Percentiles rank a stretch among this genome's conserved stretches.
Conservation (phyloP, 2,113 vertebrate species). For the Neotoma lepida region DNA sequence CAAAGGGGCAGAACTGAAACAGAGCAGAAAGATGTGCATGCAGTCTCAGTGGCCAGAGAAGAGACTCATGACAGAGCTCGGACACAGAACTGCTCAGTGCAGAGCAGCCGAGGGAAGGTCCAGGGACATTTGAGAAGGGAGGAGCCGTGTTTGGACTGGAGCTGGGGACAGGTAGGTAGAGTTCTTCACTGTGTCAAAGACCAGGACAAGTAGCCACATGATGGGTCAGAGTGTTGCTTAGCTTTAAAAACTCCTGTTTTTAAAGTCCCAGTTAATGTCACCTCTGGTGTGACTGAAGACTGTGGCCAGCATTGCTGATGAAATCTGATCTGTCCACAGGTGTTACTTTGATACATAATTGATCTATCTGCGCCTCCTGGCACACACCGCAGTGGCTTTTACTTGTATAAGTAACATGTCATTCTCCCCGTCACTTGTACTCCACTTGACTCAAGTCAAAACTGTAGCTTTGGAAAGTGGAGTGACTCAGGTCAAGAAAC, state of each 20-base stretch:
- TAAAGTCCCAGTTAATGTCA: neutral
- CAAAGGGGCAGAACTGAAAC: neutral
- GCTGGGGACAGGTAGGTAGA: no score
- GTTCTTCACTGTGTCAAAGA: neutral
- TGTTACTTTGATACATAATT: neutral
- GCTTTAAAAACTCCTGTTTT: neutral
- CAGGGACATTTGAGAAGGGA: neutral
- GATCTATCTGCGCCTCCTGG: neutral
- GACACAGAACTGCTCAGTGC: no score
- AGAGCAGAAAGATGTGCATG: no score
- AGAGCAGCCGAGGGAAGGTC: neutral
- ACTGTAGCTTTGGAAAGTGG: no score
- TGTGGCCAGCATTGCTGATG: neutral
- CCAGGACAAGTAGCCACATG: neutral
- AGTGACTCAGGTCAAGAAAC: neutral
- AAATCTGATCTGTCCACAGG: no score
- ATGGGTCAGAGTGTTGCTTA: no score
- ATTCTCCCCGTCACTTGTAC: neutral
- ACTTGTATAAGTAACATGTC: neutral
- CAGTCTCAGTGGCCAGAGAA: neutral
- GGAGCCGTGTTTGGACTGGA: neutral
- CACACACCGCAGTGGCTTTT: rapidly evolving
- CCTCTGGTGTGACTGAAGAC: neutral
- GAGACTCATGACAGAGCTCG: neutral
- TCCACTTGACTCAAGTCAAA: no score